phyloP scores from a whole-genome alignment of 1,140 invertebrate species.

The Tribolium castaneum region DNA sequence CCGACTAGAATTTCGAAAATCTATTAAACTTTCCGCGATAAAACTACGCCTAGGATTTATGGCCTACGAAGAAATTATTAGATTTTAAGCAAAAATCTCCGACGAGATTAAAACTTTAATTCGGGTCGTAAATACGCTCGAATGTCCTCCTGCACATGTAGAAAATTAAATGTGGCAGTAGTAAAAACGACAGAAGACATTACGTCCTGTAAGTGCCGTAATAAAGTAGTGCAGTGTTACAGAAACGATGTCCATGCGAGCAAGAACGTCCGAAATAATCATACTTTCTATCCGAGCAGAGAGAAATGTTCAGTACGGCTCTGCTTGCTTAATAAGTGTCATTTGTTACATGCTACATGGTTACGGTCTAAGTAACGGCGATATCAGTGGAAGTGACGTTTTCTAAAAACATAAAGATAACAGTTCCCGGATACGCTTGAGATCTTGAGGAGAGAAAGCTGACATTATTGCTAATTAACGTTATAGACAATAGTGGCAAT shows the following conservation, averaged over 20 bases:
- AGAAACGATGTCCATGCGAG: not conserved
- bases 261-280: not conserved
- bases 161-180: conserved; percentile 1
- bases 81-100: not conserved
- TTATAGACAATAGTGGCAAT: conserved; percentile 21
- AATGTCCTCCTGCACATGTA: conserved; percentile 14
- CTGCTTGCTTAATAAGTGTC: not conserved
- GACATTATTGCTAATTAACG: conserved; percentile 22
- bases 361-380: not conserved
- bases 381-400: not conserved
- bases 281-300: not conserved
- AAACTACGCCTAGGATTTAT: conserved; percentile 7
- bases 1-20: not conserved
- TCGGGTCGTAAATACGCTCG: conserved; percentile 3
- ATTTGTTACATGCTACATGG: not conserved
- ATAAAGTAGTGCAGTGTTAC: conserved; percentile 9
- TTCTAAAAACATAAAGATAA: not conserved
- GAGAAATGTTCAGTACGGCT: not conserved
- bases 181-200: conserved; percentile 15
- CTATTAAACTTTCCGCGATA: conserved; percentile 13
- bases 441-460: not conserved
- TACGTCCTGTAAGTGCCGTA: not conserved
- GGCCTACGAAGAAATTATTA: not conserved
- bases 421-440: not conserved
- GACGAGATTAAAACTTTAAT: conserved; percentile 8